Percentiles rank a stretch among this genome's conserved stretches.
Conservation (phyloP, 1,140 invertebrate genomes). For the Idris sp. region DNA sequence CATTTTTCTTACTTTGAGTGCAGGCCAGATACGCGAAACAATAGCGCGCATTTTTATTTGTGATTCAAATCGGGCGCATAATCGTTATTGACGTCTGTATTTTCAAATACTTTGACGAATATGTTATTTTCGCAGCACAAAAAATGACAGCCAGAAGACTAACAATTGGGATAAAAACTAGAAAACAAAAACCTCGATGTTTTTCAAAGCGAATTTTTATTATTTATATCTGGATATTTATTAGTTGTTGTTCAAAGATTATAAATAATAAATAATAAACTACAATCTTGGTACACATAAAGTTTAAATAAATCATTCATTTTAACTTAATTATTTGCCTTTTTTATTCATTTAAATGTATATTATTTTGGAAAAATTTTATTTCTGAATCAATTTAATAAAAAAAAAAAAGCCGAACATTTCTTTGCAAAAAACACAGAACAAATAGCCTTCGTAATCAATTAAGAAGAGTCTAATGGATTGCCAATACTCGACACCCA, state of each 20-base stretch:
- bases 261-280: too few species aligned
- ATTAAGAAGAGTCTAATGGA: conserved; percentile 62
- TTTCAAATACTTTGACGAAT: conserved; percentile 31
- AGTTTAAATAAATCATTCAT: too few species aligned
- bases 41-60: conserved; percentile 17
- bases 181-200: conserved; percentile 21
- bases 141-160: conserved; percentile 9
- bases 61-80: conserved; percentile 37
- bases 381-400: neutral
- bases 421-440: too few species aligned
- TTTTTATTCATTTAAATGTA: too few species aligned
- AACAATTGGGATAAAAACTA: conserved; percentile 13
- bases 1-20: conserved; percentile 35
- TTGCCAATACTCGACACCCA: conserved; percentile 38
- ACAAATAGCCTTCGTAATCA: too few species aligned
- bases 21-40: conserved; percentile 22
- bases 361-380: too few species aligned
- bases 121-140: conserved; percentile 29
- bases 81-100: conserved; percentile 28
- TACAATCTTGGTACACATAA: too few species aligned
- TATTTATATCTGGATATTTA: conserved; percentile 13
- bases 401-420: neutral
- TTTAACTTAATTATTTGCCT: too few species aligned
- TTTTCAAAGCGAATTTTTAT: too few species aligned
- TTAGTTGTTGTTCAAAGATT: too few species aligned